Percentiles rank a stretch among this genome's conserved stretches.
Conservation (phyloP, 2,888 invertebrate genomes). For the Pristionchus maxplancki region DNA sequence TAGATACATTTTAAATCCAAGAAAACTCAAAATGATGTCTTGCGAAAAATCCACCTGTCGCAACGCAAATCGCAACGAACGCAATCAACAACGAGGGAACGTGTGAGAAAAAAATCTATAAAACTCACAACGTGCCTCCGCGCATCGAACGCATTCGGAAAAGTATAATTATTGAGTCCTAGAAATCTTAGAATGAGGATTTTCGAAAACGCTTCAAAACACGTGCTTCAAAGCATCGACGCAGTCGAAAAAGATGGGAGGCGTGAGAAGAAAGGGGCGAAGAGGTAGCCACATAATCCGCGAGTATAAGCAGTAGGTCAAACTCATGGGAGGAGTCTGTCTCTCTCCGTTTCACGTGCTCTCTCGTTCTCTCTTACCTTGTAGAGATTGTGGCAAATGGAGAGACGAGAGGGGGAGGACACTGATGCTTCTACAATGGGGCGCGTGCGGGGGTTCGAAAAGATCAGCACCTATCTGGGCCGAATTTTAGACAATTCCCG, state of each 20-base stretch:
- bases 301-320: conserved; percentile 3
- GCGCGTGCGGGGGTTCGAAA: background rate
- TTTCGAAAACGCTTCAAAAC: background rate
- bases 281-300: background rate
- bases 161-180: no score
- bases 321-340: background rate
- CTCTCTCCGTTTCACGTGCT: background rate
- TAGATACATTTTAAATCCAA: no score
- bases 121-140: no score
- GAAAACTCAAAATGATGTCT: no score
- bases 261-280: background rate
- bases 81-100: no score
- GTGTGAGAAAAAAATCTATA: no score
- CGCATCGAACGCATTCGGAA: no score
- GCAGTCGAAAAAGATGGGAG: background rate
- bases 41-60: no score
- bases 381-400: background rate
- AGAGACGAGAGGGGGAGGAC: background rate
- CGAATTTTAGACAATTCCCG: no score
- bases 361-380: background rate
- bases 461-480: background rate
- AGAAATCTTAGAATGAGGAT: background rate
- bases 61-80: no score
- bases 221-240: background rate
- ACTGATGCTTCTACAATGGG: background rate